phyloP scores from a whole-genome alignment of 2,888 invertebrate genomes.

The Matsumyia berberina region DNA sequence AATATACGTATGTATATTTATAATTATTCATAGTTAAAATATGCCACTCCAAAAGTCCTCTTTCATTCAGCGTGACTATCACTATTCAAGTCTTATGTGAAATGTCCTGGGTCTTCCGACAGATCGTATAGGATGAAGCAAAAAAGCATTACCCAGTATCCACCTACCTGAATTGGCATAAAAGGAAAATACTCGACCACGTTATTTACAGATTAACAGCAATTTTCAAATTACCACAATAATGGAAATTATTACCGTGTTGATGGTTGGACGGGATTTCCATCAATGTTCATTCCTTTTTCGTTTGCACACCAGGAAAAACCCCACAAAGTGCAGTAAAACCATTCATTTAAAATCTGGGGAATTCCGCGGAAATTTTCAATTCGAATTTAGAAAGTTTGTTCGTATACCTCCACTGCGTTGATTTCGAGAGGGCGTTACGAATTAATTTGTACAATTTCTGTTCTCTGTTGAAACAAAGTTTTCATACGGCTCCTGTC shows the following conservation, averaged over 20 bases:
- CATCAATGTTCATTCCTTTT: neutral
- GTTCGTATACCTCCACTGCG: too few relatives aligned
- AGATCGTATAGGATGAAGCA: neutral
- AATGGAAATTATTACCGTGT: neutral
- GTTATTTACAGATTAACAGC: conserved; percentile 1
- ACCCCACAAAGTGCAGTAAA: neutral
- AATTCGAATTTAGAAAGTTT: too few relatives aligned
- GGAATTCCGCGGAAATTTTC: neutral
- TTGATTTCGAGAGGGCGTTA: too few relatives aligned
- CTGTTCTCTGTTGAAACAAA: too few relatives aligned
- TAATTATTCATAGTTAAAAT: too few relatives aligned
- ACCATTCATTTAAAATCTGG: neutral
- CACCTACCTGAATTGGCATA: neutral
- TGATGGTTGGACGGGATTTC: neutral
- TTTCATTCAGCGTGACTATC: too few relatives aligned
- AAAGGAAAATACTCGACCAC: neutral
- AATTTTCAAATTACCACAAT: neutral
- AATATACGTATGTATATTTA: too few relatives aligned
- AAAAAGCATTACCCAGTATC: neutral
- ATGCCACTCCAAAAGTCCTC: too few relatives aligned
- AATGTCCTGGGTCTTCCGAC: neutral
- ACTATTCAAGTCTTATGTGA: too few relatives aligned
- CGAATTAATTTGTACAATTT: too few relatives aligned
- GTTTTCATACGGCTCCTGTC: too few relatives aligned
- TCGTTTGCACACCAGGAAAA: neutral